A percentile compares a stretch with the other conserved stretches of the same genome.
Evolutionary conservation across 2,888 invertebrate genomes (phyloP).

Genomic region (Rhagophthalmus giganteus): DNA sequence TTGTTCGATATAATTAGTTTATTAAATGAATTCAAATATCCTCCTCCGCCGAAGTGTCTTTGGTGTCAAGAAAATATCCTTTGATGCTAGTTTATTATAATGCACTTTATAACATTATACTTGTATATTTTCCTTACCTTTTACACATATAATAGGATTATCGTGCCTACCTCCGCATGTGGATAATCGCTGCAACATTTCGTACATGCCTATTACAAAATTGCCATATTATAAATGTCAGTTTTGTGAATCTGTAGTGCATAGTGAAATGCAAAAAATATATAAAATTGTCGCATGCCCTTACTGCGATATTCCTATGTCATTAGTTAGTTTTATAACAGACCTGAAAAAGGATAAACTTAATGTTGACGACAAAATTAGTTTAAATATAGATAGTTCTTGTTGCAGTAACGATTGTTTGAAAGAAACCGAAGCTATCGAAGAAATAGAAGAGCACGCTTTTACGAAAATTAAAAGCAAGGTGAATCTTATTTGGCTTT

Average conservation of each 20-base stretch:
- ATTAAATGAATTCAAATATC: constrained; percentile 45
- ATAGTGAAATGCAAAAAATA: constrained; percentile 42
- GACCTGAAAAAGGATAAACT: neutral
- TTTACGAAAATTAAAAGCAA: constrained; percentile 42
- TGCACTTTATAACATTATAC: constrained; percentile 3
- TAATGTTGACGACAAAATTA: neutral
- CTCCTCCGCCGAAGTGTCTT: constrained; percentile 42
- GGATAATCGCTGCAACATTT: constrained; percentile 47
- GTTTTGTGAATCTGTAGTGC: constrained; percentile 45
- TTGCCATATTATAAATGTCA: constrained; percentile 48
- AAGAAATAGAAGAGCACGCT: constrained; percentile 40
- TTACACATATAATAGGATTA: constrained; percentile 44
- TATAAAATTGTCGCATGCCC: constrained; percentile 42
- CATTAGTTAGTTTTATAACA: constrained; percentile 16
- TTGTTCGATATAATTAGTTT: constrained; percentile 42
- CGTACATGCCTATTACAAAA: constrained; percentile 47
- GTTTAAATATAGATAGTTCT: neutral
- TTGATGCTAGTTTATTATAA: constrained; percentile 29
- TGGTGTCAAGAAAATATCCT: constrained; percentile 52
- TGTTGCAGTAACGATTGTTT: constrained; percentile 35
- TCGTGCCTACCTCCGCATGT: constrained; percentile 47
- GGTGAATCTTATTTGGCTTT: constrained; percentile 6
- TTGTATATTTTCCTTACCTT: constrained; percentile 15
- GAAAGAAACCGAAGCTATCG: constrained; percentile 30
- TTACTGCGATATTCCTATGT: constrained; percentile 50